These are phyloP conservation scores for Lates calcarifer DNA, from an alignment of 2,113 vertebrate genomes.

Conservation along the genomic window DNA sequence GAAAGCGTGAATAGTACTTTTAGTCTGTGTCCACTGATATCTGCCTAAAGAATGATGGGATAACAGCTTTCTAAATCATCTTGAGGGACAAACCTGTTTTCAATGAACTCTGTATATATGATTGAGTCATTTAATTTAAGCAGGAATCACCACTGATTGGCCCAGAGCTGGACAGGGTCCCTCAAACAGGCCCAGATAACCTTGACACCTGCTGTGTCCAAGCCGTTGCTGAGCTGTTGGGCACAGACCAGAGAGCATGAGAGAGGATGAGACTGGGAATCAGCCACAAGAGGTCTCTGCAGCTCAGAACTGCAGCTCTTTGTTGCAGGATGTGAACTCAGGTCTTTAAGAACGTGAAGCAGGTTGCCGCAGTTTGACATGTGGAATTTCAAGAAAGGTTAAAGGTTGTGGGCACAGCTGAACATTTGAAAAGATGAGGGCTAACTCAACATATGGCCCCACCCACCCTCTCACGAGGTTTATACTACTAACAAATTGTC, in stretches of 20 bases:
- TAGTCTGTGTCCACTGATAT: too few relatives aligned
- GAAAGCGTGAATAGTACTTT: background rate
- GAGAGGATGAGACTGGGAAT: background rate
- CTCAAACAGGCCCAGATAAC: background rate
- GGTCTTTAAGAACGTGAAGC: constrained; percentile 12
- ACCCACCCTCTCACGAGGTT: constrained; percentile 21
- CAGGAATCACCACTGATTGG: background rate
- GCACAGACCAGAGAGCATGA: background rate
- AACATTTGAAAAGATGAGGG: constrained; percentile 26
- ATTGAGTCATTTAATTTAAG: background rate
- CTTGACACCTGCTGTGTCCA: background rate
- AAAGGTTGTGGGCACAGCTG: constrained; percentile 15
- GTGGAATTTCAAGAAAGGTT: constrained; percentile 23
- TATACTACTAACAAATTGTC: constrained; percentile 16
- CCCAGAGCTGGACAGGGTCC: too few relatives aligned
- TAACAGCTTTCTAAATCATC: background rate
- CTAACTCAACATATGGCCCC: constrained; percentile 7
- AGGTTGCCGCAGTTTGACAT: constrained; percentile 35
- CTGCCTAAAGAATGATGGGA: too few relatives aligned
- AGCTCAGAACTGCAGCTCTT: constrained; percentile 14
- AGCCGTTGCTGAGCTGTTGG: background rate
- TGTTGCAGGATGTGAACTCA: background rate
- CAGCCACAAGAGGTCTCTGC: constrained; percentile 69
- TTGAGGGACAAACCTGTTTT: background rate
- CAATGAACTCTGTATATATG: background rate